Base-by-base conservation (phyloP, 2,113 vertebrate genomes). In the Mobula birostris region DNA sequence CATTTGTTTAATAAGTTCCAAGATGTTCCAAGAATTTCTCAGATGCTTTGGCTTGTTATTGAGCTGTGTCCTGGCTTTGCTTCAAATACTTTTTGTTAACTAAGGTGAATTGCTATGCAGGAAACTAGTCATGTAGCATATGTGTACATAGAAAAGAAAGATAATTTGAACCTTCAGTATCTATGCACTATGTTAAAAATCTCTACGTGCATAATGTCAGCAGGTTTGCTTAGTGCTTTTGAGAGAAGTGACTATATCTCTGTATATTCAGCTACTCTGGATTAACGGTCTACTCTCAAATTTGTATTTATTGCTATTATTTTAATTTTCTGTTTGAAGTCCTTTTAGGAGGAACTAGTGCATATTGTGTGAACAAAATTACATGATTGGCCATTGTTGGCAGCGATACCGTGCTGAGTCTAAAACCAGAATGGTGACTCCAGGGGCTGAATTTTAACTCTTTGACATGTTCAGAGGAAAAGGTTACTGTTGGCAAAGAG, bases 1-100 rank as follows among this genome's bases (percentile, higher is more conserved):
- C 91, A 93, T 93, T 93, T 93, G 70, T 72, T 93, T 93, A 74
- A 93, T 74, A 93, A 56, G 36, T 93, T 93, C 7, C 91, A 56
- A 70, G 32, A 32, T 11, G 36, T 74, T 56, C 70, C 91, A 93
- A 74, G 32, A 76, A 93, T 93, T 93, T 93, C 70, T 48, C 91
- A 93, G 91, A 40, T 93, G 91, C 68, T 48, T 93, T 93, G 36
- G 68, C 76, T 76, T 93, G 91, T 40, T 56, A 29, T 93, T 93
- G 36, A 74, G 21, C 70, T 56, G 68, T 14, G 7, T 15, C 2
- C 11, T 93, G 68, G 91, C 91, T 92, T 36, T 24, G 32, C 17
- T 72, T 92, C 88, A 92, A n/a, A 92, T 70, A n/a, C 36, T 92
- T 87, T 48, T 61, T 92, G 88, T 70, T 92, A 92, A 92, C 70